Evolutionary conservation across 2,113 vertebrate species (phyloP), one percentile per base, ranked within the genome.

Genomic region (Labrus mixtus): DNA sequence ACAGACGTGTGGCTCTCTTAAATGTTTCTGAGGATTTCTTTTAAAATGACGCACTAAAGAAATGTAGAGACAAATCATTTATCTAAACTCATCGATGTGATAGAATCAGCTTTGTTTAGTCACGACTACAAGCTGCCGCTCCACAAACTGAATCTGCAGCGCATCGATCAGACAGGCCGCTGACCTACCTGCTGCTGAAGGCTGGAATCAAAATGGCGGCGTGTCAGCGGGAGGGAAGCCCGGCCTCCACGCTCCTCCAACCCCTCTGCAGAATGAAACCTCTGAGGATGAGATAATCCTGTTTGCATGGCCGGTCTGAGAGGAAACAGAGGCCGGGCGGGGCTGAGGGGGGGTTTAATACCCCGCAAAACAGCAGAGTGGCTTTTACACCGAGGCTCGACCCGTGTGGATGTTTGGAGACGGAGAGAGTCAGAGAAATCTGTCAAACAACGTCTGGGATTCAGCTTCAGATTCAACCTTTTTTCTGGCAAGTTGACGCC

Each of bases 221-320:
- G 2, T 10, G 22, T 62, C 60, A 53, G 61, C 11, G 17, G 46
- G 8, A 13, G 48, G 23, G 50, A 20, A n/a, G 25, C 11, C 56
- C 37, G 0, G 45, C 16, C 45, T 10, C 16, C 13, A 2, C 13
- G 43, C 17, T 8, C 46, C 58, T 53, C 57, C 25, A 8, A 39
- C 16, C 37, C 67, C 50, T 68, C 54, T 41, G 29, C 25, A 25
- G 25, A 25, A 25, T 25, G 25, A 25, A 46, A 37, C 20, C 19
- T 5, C 63, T 69, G 25, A 70, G 61, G 56, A 70, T 48, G 72
- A 58, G 57, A 63, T 73, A 73, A 81, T 77, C 82, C 73, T 53
- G 79, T 61, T 62, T 45, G 80, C 60, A 62, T 43, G 76, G 48
- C 68, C 6, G 1, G 29, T 60, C 62, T 56, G 48, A 43, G n/a